phyloP scores from a whole-genome alignment of 2,113 vertebrate species.

The Amphilophus citrinellus region DNA sequence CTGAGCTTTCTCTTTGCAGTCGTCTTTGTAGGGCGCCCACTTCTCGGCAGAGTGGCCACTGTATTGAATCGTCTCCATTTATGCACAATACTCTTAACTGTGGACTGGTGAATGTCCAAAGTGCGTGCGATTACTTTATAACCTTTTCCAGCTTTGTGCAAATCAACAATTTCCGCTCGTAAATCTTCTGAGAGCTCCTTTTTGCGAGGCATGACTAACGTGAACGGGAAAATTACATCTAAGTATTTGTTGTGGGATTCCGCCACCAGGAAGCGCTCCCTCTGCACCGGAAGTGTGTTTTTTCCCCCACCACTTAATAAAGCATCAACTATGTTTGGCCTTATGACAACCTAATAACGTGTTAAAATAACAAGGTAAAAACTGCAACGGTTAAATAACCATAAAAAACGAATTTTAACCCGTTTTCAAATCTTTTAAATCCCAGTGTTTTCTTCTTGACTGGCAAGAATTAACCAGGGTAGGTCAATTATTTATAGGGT shows the following conservation, averaged over 20 bases:
- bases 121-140: slow-evolving; percentile 1
- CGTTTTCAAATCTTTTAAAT: too few relatives aligned
- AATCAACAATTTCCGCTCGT: neutral
- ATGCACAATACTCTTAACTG: neutral
- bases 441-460: neutral
- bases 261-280: neutral
- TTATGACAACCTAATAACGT: too few relatives aligned
- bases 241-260: neutral
- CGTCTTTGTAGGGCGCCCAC: too few relatives aligned
- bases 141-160: slow-evolving; percentile 5
- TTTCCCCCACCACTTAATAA: too few relatives aligned
- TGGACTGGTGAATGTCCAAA: neutral
- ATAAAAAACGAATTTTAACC: too few relatives aligned
- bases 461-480: neutral
- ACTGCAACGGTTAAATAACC: too few relatives aligned
- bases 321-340: too few relatives aligned
- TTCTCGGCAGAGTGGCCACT: too few relatives aligned
- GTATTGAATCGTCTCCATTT: slow-evolving; percentile 15
- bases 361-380: too few relatives aligned
- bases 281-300: neutral
- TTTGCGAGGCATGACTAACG: slow-evolving; percentile 7
- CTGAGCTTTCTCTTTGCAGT: too few relatives aligned
- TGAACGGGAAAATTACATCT: neutral
- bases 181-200: neutral
- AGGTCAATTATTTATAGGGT: neutral